Conservation (phyloP, 2,797 vertebrate genomes). For the Antennarius maculatus region DNA sequence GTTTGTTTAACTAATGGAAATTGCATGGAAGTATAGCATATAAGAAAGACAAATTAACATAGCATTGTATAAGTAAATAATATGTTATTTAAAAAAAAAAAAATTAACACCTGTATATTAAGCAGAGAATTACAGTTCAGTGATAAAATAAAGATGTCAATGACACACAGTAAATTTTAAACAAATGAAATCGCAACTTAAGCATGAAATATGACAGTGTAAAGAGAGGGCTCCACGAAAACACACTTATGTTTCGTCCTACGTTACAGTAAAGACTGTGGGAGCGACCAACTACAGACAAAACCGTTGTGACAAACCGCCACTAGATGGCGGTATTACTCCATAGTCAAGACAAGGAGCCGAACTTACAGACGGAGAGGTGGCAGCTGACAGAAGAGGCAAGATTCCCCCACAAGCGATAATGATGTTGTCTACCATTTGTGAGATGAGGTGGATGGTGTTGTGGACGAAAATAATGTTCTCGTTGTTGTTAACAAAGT, state of each 20-base stretch:
- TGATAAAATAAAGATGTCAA: conserved; percentile 20
- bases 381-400: conserved; percentile 93
- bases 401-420: conserved; percentile 93
- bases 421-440: conserved; percentile 99
- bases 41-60: conserved; percentile 71
- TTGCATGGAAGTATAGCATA: conserved; percentile 6
- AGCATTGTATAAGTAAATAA: conserved; percentile 61
- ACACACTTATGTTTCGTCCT: conserved; percentile 17
- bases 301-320: conserved; percentile 4
- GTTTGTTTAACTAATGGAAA: conserved; percentile 22
- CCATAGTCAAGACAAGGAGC: conserved; percentile 16
- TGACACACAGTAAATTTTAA: conserved; percentile 27
- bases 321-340: conserved; percentile 69
- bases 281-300: background rate
- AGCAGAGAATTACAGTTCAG: conserved; percentile 17
- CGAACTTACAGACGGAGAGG: conserved; percentile 81
- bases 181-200: conserved; percentile 15
- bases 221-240: background rate
- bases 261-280: background rate
- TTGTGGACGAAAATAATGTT: conserved; percentile 99
- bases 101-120: conserved; percentile 45
- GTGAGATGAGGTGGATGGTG: conserved; percentile 98
- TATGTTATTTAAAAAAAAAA: conserved; percentile 67
- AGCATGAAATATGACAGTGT: conserved; percentile 32
- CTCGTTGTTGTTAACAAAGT: conserved; percentile 99